Conservation (phyloP, 2,797 vertebrate genomes). For the Thamnophis elegans region DNA sequence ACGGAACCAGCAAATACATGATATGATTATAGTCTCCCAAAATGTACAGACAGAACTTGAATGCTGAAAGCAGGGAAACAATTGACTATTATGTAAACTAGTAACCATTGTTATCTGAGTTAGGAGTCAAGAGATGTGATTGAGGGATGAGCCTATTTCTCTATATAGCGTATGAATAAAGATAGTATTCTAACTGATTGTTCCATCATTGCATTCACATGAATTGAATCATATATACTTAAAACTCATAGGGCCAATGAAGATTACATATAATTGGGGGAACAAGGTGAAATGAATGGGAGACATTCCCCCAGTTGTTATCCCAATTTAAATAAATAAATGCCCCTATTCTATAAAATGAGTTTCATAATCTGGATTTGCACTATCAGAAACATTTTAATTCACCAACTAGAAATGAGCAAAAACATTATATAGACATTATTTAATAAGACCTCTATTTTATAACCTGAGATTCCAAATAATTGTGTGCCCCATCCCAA, state of each 20-base stretch:
- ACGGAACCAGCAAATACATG: not conserved
- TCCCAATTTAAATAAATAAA: conserved; percentile 31
- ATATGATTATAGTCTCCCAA: not conserved
- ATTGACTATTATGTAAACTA: not conserved
- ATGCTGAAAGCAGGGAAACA: conserved; percentile 4
- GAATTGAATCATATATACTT: conserved; percentile 49
- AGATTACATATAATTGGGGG: conserved; percentile 51
- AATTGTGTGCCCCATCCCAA: not conserved
- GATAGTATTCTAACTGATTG: not conserved
- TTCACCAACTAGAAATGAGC: not conserved
- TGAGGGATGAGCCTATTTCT: conserved; percentile 3
- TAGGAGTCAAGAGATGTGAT: not conserved
- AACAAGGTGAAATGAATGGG: conserved; percentile 41
- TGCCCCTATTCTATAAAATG: not conserved
- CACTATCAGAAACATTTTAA: not conserved
- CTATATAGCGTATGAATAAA: conserved; percentile 19
- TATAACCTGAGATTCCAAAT: not conserved
- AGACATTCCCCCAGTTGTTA: conserved; percentile 31
- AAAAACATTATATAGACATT: not conserved
- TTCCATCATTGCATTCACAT: conserved; percentile 22
- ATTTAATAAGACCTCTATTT: not conserved
- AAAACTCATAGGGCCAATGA: conserved; percentile 44
- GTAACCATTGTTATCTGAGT: conserved; percentile 25
- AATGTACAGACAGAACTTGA: conserved; percentile 1
- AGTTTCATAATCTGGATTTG: not conserved